Evolutionary conservation across 2,888 invertebrate species (phyloP), one percentile per base, ranked within the genome.

Genomic region (Pedicia rivosa): DNA sequence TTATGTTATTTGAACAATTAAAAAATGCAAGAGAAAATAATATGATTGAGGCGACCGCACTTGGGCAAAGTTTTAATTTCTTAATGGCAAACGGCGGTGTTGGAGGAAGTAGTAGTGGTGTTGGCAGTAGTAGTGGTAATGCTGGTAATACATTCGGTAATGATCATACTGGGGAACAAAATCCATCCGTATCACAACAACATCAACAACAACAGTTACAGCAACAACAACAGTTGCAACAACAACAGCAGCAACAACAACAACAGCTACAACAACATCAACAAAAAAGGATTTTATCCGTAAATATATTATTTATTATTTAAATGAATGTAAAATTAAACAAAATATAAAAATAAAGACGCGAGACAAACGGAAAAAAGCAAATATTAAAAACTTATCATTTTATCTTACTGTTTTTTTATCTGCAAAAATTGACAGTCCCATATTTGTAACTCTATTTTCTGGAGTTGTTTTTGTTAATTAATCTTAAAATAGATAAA

Each of bases 261-360:
- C 46, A 44, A 15, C 44, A 46, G 26, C 47, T 46, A n/a, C 29
- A 49, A 42, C 44, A 38, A 43, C 40, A n/a, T n/a, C n/a, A n/a
- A n/a, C n/a, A n/a, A n/a, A n/a, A n/a, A n/a, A n/a, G n/a, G n/a
- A n/a, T n/a, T n/a, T n/a, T n/a, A n/a, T 36, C 42, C n/a, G n/a
- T n/a, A n/a, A n/a, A n/a, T n/a, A n/a, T n/a, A n/a, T n/a, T n/a
- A n/a, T n/a, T n/a, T n/a, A n/a, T n/a, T n/a, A n/a, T n/a, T n/a
- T n/a, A n/a, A n/a, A n/a, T n/a, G n/a, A n/a, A n/a, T n/a, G n/a
- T n/a, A n/a, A n/a, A n/a, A n/a, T n/a, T n/a, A n/a, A n/a, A n/a
- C n/a, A n/a, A n/a, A n/a, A n/a, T n/a, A n/a, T n/a, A n/a, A n/a
- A n/a, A n/a, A n/a, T n/a, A n/a, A n/a, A n/a, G n/a, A n/a, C n/a